Evolutionary conservation across 2,113 vertebrate species (phyloP).

Genomic region (Chunga burmeisteri): DNA sequence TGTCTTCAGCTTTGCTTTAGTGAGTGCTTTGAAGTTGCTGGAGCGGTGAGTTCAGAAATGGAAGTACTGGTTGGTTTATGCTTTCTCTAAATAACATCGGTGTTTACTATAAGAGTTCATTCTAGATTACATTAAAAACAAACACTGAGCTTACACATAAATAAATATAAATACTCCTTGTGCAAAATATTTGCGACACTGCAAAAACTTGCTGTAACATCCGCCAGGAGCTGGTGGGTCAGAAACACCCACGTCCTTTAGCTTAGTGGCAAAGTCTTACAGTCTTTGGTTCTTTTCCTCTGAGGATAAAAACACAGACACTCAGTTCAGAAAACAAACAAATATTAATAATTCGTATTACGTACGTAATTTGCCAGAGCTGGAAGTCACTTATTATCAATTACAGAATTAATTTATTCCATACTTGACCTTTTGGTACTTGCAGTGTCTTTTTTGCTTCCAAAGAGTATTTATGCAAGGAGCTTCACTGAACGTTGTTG

Average conservation of each 20-base stretch:
- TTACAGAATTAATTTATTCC: constrained; percentile 27
- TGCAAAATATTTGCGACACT: background rate
- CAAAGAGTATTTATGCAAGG: background rate
- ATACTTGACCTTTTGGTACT: constrained; percentile 6
- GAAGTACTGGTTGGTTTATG: background rate
- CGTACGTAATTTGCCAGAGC: constrained; percentile 23
- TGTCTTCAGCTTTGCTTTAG: background rate
- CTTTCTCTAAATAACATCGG: background rate
- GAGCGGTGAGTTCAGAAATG: background rate
- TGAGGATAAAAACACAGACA: background rate
- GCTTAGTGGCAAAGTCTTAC: background rate
- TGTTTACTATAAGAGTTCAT: constrained; percentile 7
- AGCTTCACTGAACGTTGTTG: background rate
- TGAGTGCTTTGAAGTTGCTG: background rate
- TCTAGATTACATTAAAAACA: constrained; percentile 6
- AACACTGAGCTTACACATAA: background rate
- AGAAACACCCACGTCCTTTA: background rate
- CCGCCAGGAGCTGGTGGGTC: background rate
- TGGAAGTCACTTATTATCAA: background rate
- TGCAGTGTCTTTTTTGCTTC: background rate
- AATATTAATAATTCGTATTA: background rate
- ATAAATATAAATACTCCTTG: background rate
- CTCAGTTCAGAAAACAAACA: constrained; percentile 22
- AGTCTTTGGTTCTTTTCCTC: constrained; percentile 9
- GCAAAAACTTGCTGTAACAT: background rate